Percentiles rank a stretch among this genome's conserved stretches.
Conservation (phyloP, 2,888 invertebrate species). For the Augochlorella aurata region DNA sequence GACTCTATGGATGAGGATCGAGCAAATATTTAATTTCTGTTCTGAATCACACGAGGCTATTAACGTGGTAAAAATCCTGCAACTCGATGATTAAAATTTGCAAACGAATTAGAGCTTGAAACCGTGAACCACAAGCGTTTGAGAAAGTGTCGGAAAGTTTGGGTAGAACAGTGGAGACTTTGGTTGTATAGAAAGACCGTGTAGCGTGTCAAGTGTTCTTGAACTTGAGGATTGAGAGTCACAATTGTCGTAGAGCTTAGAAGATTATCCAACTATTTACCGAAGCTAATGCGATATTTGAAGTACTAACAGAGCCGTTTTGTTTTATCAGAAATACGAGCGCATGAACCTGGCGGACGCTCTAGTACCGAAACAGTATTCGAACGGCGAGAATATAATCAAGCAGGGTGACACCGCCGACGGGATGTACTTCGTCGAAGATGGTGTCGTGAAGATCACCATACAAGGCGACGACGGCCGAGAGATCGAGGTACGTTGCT, state of each 20-base stretch:
- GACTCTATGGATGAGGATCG: background rate
- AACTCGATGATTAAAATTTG: background rate
- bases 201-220: background rate
- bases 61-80: background rate
- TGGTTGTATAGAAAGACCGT: background rate
- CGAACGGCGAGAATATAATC: slow-evolving; percentile 92
- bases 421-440: slow-evolving; percentile 99
- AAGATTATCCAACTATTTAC: background rate
- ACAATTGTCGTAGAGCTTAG: background rate
- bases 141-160: too few species aligned
- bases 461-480: slow-evolving; percentile 92
- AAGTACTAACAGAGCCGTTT: background rate
- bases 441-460: slow-evolving; percentile 93
- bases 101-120: background rate
- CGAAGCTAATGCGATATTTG: background rate
- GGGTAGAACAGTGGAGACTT: too few species aligned
- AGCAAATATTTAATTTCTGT: background rate
- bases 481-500: slow-evolving; percentile 86
- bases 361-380: slow-evolving; percentile 90
- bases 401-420: slow-evolving; percentile 96
- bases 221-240: background rate
- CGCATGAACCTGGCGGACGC: slow-evolving; percentile 99
- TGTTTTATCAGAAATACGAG: slow-evolving; percentile 89
- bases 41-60: background rate
- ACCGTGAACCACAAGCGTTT: background rate